Base-by-base conservation (phyloP, 1,140 invertebrate genomes). In the Diploscapter pachys region DNA sequence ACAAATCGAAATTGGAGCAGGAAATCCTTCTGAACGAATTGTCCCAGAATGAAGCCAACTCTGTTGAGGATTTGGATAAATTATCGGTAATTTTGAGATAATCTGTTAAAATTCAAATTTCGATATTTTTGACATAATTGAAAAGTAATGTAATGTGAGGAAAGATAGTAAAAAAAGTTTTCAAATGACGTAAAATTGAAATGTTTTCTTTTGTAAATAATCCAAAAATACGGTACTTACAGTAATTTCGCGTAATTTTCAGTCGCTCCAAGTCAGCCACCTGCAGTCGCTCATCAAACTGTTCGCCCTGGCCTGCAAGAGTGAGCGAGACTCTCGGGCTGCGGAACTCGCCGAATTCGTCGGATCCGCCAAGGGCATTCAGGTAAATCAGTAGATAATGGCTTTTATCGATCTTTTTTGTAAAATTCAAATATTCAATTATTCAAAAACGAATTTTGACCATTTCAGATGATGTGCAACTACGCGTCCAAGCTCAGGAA, bases 251-350 rank as follows among this genome's bases (percentile, higher is more conserved):
- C 31, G 6, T 68, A 9, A n/a, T 52, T 68, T 68, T 68, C 31
- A 53, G 51, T 6, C 5, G 8, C 51, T 68, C 52, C 5, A 13
- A 55, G 52, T 5, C 49, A 68, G 8, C 5, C 66, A 68, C 51
- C 66, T 68, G 6, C 48, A 51, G 8, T 68, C 9, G 5, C 11
- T 68, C 6, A 48, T 68, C 6, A 50, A 68, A 6, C 51, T 68
- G 48, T 68, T 68, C 66, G 66, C 66, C 51, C 51, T 68, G 66
- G 9, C 66, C 6, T 68, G 66, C 51, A 68, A 68, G 51, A 68
- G 11, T 6, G 66, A 53, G 51, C 48, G 66, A 9, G 66, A 68
- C 5, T 55, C 66, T 0, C 48, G 66, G 50, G 66, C 66, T 48
- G 53, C 11, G 48, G 66, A 68, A 55, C 52, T 68, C 11, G 66